Base-by-base conservation (phyloP, 2,113 vertebrate species). In the Lagopus muta region DNA sequence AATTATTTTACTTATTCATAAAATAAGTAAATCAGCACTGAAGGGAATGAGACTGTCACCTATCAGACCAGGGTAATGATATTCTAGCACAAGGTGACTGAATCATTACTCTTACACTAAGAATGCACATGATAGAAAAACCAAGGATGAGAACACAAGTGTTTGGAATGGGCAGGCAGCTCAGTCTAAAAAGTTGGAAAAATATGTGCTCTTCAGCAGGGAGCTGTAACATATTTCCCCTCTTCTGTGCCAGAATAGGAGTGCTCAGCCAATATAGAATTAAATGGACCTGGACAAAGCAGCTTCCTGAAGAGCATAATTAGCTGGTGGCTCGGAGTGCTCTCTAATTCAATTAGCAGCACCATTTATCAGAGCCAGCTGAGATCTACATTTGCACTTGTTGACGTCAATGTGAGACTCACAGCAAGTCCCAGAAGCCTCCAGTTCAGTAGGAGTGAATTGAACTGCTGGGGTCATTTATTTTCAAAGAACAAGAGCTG, bases 291-390 rank as follows among this genome's bases (percentile, higher is more conserved):
- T 93, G 92, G 97, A 97, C 97, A 98, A 97, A 97, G 96, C 96
- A 92, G 96, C 72, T 92, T 97, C 95, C 97, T 91, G 91, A 95
- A 90, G 27, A 93, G 97, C 93, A 66, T 97, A 97, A 98, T 98
- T 97, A 57, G 54, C 54, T 32, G 30, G 92, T 78, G 83, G 95
- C 97, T 97, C 32, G 54, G 88, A 96, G 97, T 95, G 92, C 95
- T 97, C 97, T 97, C 97, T 98, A 97, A 98, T 98, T 98, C 97
- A 98, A 98, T 98, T 97, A 98, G 91, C 96, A 96, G 97, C 84
- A 89, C 91, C 93, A 94, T 97, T 97, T 97, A 97, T 97, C 93
- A 95, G 96, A 90, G 96, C 93, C 80, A 81, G 92, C 90, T 86
- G 96, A 97, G 96, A 97, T 92, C 96, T 91, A 74, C 97, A 58